Evolutionary conservation across 2,888 invertebrate species (phyloP).

Genomic region (Thumatha senex): DNA sequence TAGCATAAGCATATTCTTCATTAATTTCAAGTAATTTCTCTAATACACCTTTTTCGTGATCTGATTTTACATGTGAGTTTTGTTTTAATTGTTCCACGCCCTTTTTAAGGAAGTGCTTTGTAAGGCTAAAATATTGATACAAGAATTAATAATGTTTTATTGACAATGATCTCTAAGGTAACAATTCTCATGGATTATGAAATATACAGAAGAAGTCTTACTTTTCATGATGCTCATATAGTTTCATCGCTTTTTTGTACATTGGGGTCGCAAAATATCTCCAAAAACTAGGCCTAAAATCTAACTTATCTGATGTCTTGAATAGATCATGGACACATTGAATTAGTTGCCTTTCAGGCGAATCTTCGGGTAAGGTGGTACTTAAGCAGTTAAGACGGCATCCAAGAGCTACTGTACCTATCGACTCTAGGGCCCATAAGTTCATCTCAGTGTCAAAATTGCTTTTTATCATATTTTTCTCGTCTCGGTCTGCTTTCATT

Average conservation of each 20-base stretch:
- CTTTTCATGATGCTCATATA: constrained; percentile 58
- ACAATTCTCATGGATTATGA: neutral
- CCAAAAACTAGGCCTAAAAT: constrained; percentile 61
- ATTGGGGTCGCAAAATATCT: constrained; percentile 50
- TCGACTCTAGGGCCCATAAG: constrained; percentile 86
- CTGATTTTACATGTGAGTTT: constrained; percentile 28
- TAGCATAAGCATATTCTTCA: constrained; percentile 82
- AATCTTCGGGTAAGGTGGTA: constrained; percentile 53
- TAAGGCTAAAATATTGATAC: constrained; percentile 28
- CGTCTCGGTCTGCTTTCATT: constrained; percentile 75
- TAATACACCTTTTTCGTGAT: constrained; percentile 80
- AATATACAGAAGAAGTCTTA: constrained; percentile 22
- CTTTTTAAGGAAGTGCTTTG: constrained; percentile 45
- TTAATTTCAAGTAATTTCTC: constrained; percentile 84
- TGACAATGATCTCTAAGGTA: no score
- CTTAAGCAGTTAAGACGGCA: constrained; percentile 62
- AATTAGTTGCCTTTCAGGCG: constrained; percentile 58
- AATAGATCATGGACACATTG: constrained; percentile 56
- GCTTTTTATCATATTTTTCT: constrained; percentile 78
- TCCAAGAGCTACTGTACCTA: constrained; percentile 65
- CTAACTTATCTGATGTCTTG: constrained; percentile 43
- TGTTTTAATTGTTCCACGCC: constrained; percentile 47
- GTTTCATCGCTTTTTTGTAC: constrained; percentile 58
- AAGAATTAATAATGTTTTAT: neutral
- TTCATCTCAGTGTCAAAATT: constrained; percentile 82